phyloP scores from a whole-genome alignment of 2,888 invertebrate species.

The Panzeria rudis region DNA sequence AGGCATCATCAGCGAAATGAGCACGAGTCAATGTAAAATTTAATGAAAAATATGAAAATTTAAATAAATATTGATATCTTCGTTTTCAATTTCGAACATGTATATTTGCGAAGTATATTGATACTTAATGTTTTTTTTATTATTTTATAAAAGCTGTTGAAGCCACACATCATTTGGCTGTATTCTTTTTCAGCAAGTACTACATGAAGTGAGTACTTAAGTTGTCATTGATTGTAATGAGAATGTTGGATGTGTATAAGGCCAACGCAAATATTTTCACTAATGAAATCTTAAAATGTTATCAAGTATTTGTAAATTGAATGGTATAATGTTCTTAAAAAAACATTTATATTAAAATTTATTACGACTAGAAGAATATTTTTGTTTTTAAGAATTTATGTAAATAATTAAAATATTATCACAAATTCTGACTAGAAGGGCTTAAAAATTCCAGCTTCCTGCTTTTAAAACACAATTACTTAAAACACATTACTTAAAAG shows the following conservation, averaged over 20 bases:
- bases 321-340: neutral
- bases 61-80: conserved; percentile 48
- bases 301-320: neutral
- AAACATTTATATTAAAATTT: neutral
- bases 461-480: no score
- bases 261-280: neutral
- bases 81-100: neutral
- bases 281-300: neutral
- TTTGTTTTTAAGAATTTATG: no score
- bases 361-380: no score
- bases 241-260: neutral
- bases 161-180: conserved; percentile 9
- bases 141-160: neutral
- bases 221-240: conserved; percentile 28
- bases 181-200: neutral
- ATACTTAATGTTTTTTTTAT: neutral
- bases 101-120: neutral
- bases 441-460: no score
- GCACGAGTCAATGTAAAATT: conserved; percentile 44
- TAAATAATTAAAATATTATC: no score
- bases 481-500: no score
- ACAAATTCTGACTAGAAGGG: no score
- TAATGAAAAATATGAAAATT: conserved; percentile 56
- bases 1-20: conserved; percentile 20
- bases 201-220: conserved; percentile 24